These are phyloP conservation scores for Grus americana DNA, from an alignment of 2,113 vertebrate species.

Conservation along the genomic window DNA sequence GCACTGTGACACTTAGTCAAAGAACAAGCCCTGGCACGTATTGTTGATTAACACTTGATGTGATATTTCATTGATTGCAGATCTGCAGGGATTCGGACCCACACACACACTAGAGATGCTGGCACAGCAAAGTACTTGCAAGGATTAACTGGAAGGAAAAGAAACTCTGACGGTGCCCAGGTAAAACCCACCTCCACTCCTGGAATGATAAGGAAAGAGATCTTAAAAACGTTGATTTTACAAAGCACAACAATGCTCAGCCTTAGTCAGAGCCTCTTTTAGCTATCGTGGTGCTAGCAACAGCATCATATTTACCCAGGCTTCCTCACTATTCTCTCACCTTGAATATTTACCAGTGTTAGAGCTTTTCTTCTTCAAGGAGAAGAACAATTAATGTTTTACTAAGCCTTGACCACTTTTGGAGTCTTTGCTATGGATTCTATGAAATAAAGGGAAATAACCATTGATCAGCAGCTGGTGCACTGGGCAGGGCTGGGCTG, in stretches of 20 bases:
- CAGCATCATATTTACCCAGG: not conserved
- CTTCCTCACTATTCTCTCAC: not conserved
- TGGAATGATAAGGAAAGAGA: not conserved
- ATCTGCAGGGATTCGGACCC: not conserved
- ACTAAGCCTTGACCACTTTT: not conserved
- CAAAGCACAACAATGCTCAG: not conserved
- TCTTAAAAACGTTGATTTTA: not conserved
- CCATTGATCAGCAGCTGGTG: not conserved
- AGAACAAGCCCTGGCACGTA: not conserved
- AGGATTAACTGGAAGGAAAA: not conserved
- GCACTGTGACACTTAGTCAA: not conserved
- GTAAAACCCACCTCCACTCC: not conserved
- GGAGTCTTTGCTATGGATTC: not conserved
- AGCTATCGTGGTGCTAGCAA: rapidly evolving
- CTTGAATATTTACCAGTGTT: not conserved
- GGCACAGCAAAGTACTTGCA: not conserved
- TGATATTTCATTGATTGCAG: not conserved
- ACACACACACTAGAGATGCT: rapidly evolving
- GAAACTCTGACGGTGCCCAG: not conserved
- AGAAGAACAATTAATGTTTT: not conserved
- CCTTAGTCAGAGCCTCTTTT: not conserved
- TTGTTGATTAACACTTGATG: not conserved
- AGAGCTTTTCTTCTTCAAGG: not conserved
- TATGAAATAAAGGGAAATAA: not conserved
- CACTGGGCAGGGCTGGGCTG: not conserved